Conservation (phyloP, 2,113 vertebrate species). For the Drymodes brunneopygia region DNA sequence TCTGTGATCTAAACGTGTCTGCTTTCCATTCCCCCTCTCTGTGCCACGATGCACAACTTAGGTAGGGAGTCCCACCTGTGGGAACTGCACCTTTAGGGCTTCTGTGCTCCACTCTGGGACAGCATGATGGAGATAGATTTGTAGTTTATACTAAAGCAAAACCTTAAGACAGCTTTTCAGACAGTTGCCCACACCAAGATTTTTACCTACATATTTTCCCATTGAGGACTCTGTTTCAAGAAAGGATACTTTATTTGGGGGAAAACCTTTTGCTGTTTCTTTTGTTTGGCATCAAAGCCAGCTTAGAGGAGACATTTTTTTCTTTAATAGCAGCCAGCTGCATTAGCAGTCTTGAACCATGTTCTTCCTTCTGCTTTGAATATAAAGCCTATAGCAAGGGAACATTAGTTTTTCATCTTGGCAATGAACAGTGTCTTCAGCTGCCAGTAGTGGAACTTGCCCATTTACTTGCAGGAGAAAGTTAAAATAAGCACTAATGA, state of each 20-base stretch:
- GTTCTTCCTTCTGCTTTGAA: constrained; percentile 37
- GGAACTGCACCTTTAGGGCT: neutral
- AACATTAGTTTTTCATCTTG: neutral
- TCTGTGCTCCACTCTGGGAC: rapidly evolving
- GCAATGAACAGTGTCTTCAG: neutral
- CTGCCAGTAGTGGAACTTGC: constrained; percentile 6
- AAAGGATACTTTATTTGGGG: neutral
- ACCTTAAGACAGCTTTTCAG: neutral
- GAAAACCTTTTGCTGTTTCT: constrained; percentile 12
- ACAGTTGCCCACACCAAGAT: neutral
- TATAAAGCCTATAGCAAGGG: constrained; percentile 15
- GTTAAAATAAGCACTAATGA: constrained; percentile 20
- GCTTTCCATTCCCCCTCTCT: neutral
- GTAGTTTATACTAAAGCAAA: neutral
- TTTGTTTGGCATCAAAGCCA: constrained; percentile 23
- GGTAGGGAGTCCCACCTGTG: neutral
- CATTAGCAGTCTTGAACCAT: constrained; percentile 15
- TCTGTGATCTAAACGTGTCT: neutral
- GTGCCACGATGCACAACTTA: rapidly evolving
- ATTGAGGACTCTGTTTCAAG: neutral
- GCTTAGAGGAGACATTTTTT: neutral
- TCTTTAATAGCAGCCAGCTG: neutral
- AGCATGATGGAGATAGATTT: neutral
- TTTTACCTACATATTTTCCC: neutral
- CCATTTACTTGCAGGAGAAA: constrained; percentile 16